phyloP scores from a whole-genome alignment of 1,140 invertebrate species.

The Babylonia areolata region DNA sequence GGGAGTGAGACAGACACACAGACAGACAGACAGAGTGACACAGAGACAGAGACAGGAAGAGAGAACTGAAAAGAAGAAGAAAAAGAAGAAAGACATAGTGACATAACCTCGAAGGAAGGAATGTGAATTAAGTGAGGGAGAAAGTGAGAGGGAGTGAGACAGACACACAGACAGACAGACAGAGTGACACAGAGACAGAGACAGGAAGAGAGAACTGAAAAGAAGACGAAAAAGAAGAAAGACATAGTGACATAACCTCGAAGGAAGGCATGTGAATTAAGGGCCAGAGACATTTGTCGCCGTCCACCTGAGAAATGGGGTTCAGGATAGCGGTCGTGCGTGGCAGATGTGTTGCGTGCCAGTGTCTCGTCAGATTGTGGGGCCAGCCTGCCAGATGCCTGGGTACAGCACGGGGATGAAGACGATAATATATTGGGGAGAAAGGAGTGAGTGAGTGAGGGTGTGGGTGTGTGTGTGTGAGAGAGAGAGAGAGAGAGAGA shows the following conservation, averaged over 20 bases:
- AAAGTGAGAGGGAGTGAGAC: background rate
- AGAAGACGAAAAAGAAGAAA: background rate
- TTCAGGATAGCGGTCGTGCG: no score
- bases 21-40: background rate
- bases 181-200: background rate
- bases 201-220: background rate
- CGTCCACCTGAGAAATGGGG: no score
- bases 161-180: background rate
- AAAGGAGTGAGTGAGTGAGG: no score
- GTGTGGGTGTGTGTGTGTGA: no score
- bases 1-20: background rate
- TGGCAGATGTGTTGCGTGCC: no score
- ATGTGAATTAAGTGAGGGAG: background rate
- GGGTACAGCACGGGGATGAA: no score
- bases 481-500: background rate
- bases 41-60: background rate
- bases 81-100: background rate
- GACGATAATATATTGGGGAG: no score
- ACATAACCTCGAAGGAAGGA: background rate
- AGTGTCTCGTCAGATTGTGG: no score
- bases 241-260: background rate
- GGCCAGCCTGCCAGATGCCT: no score
- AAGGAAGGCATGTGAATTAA: background rate
- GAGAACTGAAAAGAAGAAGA: background rate
- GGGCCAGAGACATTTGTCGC: background rate